A percentile compares a stretch with the other conserved stretches of the same genome.
Conservation (phyloP, 2,113 vertebrate genomes). For the Neoarius graeffei region DNA sequence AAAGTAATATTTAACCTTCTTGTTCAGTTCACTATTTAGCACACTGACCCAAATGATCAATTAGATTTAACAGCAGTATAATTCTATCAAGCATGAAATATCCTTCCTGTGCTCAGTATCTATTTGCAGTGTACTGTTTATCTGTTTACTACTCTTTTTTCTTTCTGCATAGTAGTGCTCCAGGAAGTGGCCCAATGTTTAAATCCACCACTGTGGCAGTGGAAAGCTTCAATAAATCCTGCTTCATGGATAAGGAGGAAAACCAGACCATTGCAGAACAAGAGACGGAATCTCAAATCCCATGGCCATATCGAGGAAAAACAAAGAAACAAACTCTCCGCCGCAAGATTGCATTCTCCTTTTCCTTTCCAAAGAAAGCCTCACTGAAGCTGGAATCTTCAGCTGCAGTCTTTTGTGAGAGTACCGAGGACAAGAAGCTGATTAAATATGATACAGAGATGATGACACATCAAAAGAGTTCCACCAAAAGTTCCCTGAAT, state of each 20-base stretch:
- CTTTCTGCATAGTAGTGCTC: constrained; percentile 72
- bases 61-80: not conserved
- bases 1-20: not conserved
- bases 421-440: constrained; percentile 72
- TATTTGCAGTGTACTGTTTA: not conserved
- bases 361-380: constrained; percentile 86
- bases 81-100: not conserved
- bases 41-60: not conserved
- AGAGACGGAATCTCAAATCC: constrained; percentile 42
- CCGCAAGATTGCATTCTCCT: constrained; percentile 82
- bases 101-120: not conserved
- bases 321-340: constrained; percentile 68
- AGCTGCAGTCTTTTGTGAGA: constrained; percentile 83
- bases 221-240: constrained; percentile 64
- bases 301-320: constrained; percentile 55
- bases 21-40: too few species aligned
- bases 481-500: constrained; percentile 51
- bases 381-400: constrained; percentile 82
- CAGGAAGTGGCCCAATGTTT: constrained; percentile 89
- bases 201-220: constrained; percentile 87
- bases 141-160: not conserved
- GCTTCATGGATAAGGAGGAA: constrained; percentile 47
- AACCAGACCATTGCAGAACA: constrained; percentile 51
- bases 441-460: constrained; percentile 59
- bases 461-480: constrained; percentile 74